Evolutionary conservation across 1,140 invertebrate species (phyloP).

Genomic region (Goniozus legneri): DNA sequence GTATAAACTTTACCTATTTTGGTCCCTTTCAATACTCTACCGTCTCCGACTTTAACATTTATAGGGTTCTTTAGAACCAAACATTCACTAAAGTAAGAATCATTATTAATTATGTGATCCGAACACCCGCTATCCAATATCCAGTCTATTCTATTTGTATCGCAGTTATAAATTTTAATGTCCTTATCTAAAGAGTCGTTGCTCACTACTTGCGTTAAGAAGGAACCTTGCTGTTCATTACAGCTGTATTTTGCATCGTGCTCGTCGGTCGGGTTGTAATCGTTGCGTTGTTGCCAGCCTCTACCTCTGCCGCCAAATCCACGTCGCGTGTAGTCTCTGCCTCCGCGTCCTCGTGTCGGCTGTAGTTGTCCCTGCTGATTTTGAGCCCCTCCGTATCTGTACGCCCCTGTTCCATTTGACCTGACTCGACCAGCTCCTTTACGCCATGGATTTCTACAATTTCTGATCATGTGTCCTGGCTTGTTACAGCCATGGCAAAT

Average conservation of each 20-base stretch:
- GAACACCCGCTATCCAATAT: slow-evolving; percentile 23
- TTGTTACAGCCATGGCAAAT: slow-evolving; percentile 15
- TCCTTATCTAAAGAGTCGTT: neutral
- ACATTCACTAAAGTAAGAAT: slow-evolving; percentile 13
- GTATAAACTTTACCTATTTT: slow-evolving; percentile 21
- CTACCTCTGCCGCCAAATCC: slow-evolving; percentile 11
- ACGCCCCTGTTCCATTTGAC: no score
- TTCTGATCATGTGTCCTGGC: slow-evolving; percentile 7
- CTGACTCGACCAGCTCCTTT: neutral
- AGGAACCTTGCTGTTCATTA: neutral
- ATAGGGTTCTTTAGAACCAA: slow-evolving; percentile 17
- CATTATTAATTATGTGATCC: slow-evolving; percentile 21
- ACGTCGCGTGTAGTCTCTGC: slow-evolving; percentile 4
- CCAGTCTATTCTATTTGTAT: slow-evolving; percentile 19
- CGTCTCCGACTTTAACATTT: slow-evolving; percentile 26
- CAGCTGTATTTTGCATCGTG: neutral
- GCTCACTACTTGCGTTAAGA: slow-evolving; percentile 12
- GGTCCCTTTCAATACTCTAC: slow-evolving; percentile 21
- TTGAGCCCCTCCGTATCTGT: no score
- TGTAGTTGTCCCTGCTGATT: neutral
- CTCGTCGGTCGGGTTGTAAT: neutral
- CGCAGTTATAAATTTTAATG: slow-evolving; percentile 2
- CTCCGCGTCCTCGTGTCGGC: slow-evolving; percentile 1
- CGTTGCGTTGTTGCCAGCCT: slow-evolving; percentile 3
- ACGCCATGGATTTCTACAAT: neutral